These are phyloP conservation scores for Trichonephila clavata DNA, from an alignment of 1,140 invertebrate genomes.

Conservation along the genomic window DNA sequence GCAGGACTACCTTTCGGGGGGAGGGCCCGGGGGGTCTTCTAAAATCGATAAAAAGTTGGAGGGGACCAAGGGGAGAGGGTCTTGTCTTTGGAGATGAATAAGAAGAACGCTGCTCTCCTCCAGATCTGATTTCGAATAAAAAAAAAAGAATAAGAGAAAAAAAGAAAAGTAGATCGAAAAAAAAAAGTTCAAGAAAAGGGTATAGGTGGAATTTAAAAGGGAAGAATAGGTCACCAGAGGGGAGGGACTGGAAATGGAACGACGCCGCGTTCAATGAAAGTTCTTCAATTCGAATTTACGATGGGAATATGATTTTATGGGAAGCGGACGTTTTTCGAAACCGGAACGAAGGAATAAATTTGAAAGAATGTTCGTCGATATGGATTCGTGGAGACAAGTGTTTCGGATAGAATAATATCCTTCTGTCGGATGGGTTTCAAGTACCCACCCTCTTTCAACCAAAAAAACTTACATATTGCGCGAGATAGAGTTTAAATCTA, in stretches of 20 bases:
- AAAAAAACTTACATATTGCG: no score
- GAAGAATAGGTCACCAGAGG: conserved; percentile 37
- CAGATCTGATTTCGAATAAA: conserved; percentile 29
- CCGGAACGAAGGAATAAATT: conserved; percentile 24
- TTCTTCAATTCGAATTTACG: conserved; percentile 36
- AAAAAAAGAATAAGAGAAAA: background rate
- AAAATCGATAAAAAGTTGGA: conserved; percentile 22
- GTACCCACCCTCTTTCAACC: no score
- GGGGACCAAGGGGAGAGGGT: background rate
- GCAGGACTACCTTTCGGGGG: background rate
- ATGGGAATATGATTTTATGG: conserved; percentile 36
- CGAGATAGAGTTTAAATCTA: no score
- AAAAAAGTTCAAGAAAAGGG: background rate
- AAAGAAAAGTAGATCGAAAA: background rate
- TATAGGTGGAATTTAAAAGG: conserved; percentile 39
- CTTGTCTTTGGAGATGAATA: conserved; percentile 35
- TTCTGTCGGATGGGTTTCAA: background rate
- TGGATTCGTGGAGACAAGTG: conserved; percentile 4
- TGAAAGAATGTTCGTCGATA: background rate
- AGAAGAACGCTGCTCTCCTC: conserved; percentile 17
- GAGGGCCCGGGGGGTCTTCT: background rate
- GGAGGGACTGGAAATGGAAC: conserved; percentile 16
- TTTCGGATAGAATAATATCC: background rate
- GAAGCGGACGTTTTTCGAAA: conserved; percentile 10
- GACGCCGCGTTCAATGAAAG: conserved; percentile 20